These are phyloP conservation scores for Lethenteron reissneri DNA, from an alignment of 2,113 vertebrate species.

Conservation along the genomic window DNA sequence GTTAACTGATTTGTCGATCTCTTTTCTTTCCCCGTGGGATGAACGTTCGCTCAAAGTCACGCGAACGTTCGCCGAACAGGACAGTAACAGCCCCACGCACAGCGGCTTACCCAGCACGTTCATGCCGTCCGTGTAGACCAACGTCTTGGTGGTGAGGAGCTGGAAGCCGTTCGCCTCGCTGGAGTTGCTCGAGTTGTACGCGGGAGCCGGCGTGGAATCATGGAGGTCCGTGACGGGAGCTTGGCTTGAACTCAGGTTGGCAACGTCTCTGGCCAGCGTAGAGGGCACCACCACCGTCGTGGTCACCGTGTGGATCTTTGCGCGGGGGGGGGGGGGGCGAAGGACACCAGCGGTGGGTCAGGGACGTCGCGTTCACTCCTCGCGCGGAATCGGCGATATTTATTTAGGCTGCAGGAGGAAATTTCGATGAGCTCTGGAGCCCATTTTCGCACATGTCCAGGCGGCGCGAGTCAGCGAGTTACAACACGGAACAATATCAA, in stretches of 20 bases:
- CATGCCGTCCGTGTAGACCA: constrained; percentile 49
- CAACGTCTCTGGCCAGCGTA: not conserved
- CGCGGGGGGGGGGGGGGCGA: not conserved
- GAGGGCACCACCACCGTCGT: constrained; percentile 20
- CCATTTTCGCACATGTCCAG: too few species aligned
- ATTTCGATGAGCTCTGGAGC: not conserved
- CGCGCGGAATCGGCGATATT: not conserved
- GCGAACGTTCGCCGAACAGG: too few species aligned
- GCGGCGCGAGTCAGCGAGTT: not conserved
- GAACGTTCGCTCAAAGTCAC: too few species aligned
- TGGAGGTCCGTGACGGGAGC: too few species aligned
- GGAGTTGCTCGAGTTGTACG: constrained; percentile 11
- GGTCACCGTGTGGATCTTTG: constrained; percentile 35
- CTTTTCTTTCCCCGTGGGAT: too few species aligned
- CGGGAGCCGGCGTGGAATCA: not conserved
- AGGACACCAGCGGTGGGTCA: not conserved
- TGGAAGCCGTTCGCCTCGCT: constrained; percentile 17
- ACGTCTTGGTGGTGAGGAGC: constrained; percentile 23
- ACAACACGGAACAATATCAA: not conserved
- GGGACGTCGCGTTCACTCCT: too few species aligned
- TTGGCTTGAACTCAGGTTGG: too few species aligned
- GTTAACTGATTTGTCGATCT: too few species aligned
- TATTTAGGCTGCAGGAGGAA: not conserved
- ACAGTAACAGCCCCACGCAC: too few species aligned
- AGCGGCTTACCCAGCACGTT: constrained; percentile 38